Percentiles rank a stretch among this genome's conserved stretches.
These are phyloP conservation scores for Typhlomys cinereus DNA, from an alignment of 2,113 vertebrate genomes.

Conservation along the genomic window DNA sequence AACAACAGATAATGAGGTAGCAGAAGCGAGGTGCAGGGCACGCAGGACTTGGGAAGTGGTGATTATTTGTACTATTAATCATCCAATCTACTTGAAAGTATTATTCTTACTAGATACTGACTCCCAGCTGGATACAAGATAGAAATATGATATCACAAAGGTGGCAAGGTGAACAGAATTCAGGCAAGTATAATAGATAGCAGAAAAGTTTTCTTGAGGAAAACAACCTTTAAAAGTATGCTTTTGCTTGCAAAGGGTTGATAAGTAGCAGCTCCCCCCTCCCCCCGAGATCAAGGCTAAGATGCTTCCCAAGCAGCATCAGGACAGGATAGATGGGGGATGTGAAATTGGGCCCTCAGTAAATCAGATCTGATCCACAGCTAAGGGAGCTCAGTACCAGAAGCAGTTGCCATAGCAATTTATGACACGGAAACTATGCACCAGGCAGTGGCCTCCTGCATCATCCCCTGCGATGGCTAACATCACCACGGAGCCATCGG, in stretches of 20 bases:
- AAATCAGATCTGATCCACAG: conserved; percentile 11
- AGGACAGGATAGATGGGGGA: fast-evolving
- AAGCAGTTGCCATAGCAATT: conserved; percentile 35
- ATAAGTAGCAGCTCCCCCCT: neutral
- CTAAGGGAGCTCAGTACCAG: neutral
- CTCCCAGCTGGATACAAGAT: neutral
- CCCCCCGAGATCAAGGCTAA: neutral
- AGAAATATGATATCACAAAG: conserved; percentile 6
- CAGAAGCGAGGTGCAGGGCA: neutral
- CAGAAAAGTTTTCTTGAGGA: neutral
- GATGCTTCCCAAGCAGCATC: neutral
- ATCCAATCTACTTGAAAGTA: neutral
- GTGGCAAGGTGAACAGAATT: conserved; percentile 44
- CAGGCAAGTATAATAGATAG: neutral
- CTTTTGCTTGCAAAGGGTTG: neutral
- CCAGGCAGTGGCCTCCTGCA: neutral
- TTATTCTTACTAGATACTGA: neutral
- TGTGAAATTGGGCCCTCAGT: neutral
- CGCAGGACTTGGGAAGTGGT: neutral
- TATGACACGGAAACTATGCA: neutral
- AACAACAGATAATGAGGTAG: neutral
- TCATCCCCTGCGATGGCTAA: neutral
- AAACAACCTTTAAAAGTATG: neutral
- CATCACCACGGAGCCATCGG: neutral
- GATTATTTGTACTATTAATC: neutral